phyloP scores from a whole-genome alignment of 2,888 invertebrate species.

The Phymatocera aterrima region DNA sequence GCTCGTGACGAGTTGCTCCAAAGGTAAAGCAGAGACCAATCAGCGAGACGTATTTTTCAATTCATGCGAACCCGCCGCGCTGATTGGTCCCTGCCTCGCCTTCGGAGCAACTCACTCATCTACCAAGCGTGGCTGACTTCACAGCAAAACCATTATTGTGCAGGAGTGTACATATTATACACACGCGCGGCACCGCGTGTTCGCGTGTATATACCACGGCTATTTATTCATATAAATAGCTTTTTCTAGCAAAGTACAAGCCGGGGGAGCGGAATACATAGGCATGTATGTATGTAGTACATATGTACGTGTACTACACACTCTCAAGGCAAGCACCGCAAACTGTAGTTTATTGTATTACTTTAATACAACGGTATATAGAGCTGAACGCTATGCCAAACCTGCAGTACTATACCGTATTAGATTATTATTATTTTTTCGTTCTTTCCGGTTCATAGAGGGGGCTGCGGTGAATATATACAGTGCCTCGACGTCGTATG shows the following conservation, averaged over 20 bases:
- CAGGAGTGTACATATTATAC: too few species aligned
- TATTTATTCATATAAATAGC: not conserved
- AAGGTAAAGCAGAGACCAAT: too few species aligned
- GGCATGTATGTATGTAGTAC: not conserved
- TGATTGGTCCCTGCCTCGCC: too few species aligned
- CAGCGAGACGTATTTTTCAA: too few species aligned
- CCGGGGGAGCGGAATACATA: not conserved
- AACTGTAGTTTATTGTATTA: constrained; percentile 63
- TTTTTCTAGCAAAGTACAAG: not conserved
- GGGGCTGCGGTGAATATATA: constrained; percentile 28
- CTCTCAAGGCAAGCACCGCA: constrained; percentile 58
- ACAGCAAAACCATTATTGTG: too few species aligned
- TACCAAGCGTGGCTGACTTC: too few species aligned
- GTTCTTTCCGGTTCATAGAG: not conserved
- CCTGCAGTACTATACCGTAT: constrained; percentile 41
- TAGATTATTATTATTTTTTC: constrained; percentile 12
- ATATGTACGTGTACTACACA: constrained; percentile 1
- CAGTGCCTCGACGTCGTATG: constrained; percentile 17
- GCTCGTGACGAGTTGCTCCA: too few species aligned
- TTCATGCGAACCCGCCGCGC: too few species aligned
- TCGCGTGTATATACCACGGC: too few species aligned
- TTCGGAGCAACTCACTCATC: too few species aligned
- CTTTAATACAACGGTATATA: constrained; percentile 56
- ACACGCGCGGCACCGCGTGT: too few species aligned
- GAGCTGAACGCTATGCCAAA: constrained; percentile 27